Percentiles rank a stretch among this genome's conserved stretches.
Evolutionary conservation across 2,888 invertebrate species (phyloP).

Genomic region (Neoascia interrupta): DNA sequence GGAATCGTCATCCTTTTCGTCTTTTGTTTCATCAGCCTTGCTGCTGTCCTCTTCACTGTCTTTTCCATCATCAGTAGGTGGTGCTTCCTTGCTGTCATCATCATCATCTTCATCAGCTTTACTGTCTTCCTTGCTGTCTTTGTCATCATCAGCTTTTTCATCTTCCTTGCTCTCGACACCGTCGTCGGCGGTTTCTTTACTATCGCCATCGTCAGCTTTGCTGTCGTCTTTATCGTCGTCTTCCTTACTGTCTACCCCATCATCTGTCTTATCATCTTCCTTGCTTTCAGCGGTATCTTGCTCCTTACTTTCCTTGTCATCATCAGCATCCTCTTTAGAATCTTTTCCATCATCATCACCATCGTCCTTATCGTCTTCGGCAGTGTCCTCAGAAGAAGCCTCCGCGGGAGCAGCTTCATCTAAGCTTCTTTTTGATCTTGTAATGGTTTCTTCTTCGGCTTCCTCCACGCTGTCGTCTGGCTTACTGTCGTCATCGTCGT

Average conservation of each 20-base stretch:
- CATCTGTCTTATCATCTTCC: conserved; percentile 72
- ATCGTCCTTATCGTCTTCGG: conserved; percentile 77
- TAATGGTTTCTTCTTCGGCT: conserved; percentile 67
- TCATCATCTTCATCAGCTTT: conserved; percentile 79
- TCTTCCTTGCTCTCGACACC: conserved; percentile 75
- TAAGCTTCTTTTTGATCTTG: conserved; percentile 72
- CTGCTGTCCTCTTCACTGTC: not conserved
- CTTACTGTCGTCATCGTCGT: conserved; percentile 70
- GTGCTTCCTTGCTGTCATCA: conserved; percentile 68
- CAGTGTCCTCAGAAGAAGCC: conserved; percentile 76
- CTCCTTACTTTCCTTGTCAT: conserved; percentile 71
- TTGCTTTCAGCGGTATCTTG: conserved; percentile 74
- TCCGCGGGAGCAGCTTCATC: conserved; percentile 77
- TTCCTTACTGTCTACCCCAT: conserved; percentile 75
- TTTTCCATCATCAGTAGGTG: conserved; percentile 69
- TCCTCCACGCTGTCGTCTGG: conserved; percentile 76
- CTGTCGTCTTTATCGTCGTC: conserved; percentile 70
- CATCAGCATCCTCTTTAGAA: conserved; percentile 73
- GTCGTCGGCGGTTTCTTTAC: conserved; percentile 76
- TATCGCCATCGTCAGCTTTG: conserved; percentile 73
- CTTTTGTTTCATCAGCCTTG: conserved; percentile 74
- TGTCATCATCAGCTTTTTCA: conserved; percentile 65
- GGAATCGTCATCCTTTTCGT: conserved; percentile 72
- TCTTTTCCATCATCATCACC: conserved; percentile 75
- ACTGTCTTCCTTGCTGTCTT: conserved; percentile 72